Evolutionary conservation across 37 sponge, comb jelly and placozoan species (phyloP), one percentile per base, ranked within the genome.

Genomic region (Eunapius fragilis): DNA sequence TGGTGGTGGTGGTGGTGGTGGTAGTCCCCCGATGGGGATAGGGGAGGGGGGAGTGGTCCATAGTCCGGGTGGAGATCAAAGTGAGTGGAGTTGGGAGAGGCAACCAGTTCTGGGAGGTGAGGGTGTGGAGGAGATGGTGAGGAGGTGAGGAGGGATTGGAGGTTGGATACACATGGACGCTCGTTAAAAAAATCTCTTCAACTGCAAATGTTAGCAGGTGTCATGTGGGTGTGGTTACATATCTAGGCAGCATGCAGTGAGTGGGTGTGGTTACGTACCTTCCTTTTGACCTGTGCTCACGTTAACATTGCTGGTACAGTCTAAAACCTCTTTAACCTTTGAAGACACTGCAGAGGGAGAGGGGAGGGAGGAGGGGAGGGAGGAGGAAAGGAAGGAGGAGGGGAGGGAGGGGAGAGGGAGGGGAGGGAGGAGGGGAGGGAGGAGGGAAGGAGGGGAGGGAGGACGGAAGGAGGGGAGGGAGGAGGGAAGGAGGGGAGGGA

Each of bases 311-410:
- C 22, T 58, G 58, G n/a, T n/a, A n/a, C 58, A 58, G 58, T 58
- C 58, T 19, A 58, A 58, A 12, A 58, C 58, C 14, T 58, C 58
- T 19, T 58, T 58, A 10, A 58, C 58, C 17, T 58, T 58, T 13
- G 74, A 30, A 72, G 74, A 32, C 27, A 33, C 74, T 72, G 74
- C 22, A 72, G 30, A 17, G n/a, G 69, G 76, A 83, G 37, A 72
- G 49, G 31, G 79, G 86, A 34, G 11, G 24, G 31, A 41, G 68
- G 2, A 79, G 67, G 47, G 76, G 79, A 41, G 76, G 37, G 26
- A 69, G 76, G 25, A 58, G 31, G 28, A 67, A 0, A 6, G 76
- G 76, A 25, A 67, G 84, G 3, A 9, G 35, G 67, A 74, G 75
- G 50, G 67, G 11, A 35, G 28, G 28, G 11, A 13, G 71, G 71